phyloP scores from a whole-genome alignment of 2,113 vertebrate genomes.

The Oncorhynchus tshawytscha region DNA sequence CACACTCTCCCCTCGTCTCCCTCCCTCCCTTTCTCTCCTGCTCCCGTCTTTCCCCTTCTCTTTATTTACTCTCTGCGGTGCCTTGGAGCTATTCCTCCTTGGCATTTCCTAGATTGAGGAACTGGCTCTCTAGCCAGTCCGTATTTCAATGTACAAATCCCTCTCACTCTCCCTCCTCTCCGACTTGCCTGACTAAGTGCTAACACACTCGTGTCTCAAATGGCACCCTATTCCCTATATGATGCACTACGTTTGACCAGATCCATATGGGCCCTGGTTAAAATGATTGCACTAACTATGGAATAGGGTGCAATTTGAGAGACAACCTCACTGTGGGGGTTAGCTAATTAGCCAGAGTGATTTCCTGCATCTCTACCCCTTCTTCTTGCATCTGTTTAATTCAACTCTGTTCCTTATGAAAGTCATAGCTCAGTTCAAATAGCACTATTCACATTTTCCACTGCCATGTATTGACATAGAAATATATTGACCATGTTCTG shows the following conservation, averaged over 20 bases:
- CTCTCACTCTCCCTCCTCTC: neutral
- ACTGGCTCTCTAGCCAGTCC: neutral
- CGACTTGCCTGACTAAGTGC: conserved; percentile 47
- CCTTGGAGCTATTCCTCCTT: neutral
- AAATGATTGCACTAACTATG: too few relatives aligned
- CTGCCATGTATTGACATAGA: neutral
- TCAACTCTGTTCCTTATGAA: neutral
- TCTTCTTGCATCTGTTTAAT: neutral
- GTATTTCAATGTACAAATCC: neutral
- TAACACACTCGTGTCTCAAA: conserved; percentile 15
- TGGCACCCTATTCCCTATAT: too few relatives aligned
- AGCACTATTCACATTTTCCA: neutral
- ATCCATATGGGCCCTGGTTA: too few relatives aligned
- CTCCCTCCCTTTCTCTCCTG: neutral
- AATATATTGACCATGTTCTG: neutral
- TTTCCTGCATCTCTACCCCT: conserved; percentile 31
- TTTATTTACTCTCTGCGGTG: neutral
- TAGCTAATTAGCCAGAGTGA: conserved; percentile 67
- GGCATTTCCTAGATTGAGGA: neutral
- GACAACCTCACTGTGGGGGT: conserved; percentile 20
- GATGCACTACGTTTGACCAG: too few relatives aligned
- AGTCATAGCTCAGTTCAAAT: neutral
- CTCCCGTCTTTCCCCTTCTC: neutral
- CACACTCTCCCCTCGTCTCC: neutral
- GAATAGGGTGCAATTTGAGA: too few relatives aligned